phyloP scores from a whole-genome alignment of 2,888 invertebrate genomes.

The Patella caerulea region DNA sequence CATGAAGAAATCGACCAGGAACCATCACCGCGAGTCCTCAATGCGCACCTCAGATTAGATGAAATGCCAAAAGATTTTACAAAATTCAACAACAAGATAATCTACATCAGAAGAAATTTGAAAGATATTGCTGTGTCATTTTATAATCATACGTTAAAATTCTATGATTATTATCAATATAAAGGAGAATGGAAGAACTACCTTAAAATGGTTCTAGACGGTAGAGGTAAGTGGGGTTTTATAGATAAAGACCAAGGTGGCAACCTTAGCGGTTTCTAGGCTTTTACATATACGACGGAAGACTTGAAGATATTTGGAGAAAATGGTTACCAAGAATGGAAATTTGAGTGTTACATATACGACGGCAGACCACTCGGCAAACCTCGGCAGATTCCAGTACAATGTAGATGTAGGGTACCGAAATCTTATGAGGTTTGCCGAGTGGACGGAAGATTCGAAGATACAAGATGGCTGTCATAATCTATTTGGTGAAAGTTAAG shows the following conservation, averaged over 20 bases:
- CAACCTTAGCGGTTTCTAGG: too few species aligned
- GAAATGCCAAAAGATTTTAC: slow-evolving; percentile 21
- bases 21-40: slow-evolving; percentile 31
- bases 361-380: too few species aligned
- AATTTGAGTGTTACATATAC: too few species aligned
- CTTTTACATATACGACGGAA: too few species aligned
- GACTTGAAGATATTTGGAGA: too few species aligned
- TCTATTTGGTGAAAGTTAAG: not conserved
- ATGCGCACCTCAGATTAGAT: slow-evolving; percentile 27
- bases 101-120: slow-evolving; percentile 34
- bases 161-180: slow-evolving; percentile 30
- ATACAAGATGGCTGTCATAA: too few species aligned
- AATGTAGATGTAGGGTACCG: too few species aligned
- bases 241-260: not conserved
- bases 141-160: slow-evolving; percentile 33
- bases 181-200: slow-evolving; percentile 33
- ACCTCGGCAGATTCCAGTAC: too few species aligned
- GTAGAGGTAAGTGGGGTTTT: slow-evolving; percentile 20
- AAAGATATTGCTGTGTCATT: slow-evolving; percentile 39
- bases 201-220: slow-evolving; percentile 26
- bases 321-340: too few species aligned
- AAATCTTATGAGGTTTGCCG: too few species aligned
- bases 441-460: too few species aligned
- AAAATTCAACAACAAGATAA: slow-evolving; percentile 28
- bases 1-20: slow-evolving; percentile 15